A percentile compares a stretch with the other conserved stretches of the same genome.
These are phyloP conservation scores for Drosophila kikkawai DNA, from an alignment of 1,140 invertebrate species.

Conservation along the genomic window DNA sequence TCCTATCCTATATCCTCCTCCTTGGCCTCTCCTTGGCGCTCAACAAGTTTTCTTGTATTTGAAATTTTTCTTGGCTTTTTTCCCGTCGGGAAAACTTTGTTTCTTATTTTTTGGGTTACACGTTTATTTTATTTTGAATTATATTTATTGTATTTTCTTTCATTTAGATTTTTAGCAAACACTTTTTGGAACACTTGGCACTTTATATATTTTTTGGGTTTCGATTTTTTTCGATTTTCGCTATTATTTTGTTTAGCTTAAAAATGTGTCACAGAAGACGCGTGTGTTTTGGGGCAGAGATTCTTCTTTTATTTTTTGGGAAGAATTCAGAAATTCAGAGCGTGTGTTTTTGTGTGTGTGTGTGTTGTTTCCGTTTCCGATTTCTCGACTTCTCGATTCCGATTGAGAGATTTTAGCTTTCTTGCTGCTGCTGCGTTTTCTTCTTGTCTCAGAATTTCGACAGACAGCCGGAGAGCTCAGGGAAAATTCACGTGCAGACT, in stretches of 20 bases:
- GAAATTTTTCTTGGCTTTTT: background rate
- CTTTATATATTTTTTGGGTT: conserved; percentile 22
- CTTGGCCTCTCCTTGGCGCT: conserved; percentile 31
- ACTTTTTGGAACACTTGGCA: conserved; percentile 61
- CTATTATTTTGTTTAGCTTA: conserved; percentile 2
- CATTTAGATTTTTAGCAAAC: conserved; percentile 29
- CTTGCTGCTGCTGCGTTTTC: conserved; percentile 22
- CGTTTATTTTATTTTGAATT: conserved; percentile 21
- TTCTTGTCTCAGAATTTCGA: conserved; percentile 42
- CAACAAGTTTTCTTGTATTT: conserved; percentile 48
- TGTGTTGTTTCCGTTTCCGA: conserved; percentile 13
- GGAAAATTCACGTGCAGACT: conserved; percentile 84
- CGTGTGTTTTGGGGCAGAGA: conserved; percentile 3
- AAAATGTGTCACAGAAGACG: conserved; percentile 17
- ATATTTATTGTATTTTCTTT: conserved; percentile 20
- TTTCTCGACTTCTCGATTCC: conserved; percentile 18
- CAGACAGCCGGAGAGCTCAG: conserved; percentile 61
- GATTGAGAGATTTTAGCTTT: conserved; percentile 30
- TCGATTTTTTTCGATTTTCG: conserved; percentile 21
- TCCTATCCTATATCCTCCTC: conserved; percentile 3
- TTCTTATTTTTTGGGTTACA: conserved; percentile 3
- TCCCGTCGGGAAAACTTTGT: conserved; percentile 44
- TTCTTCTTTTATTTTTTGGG: background rate
- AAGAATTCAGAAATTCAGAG: conserved; percentile 3
- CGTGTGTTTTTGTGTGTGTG: background rate